These are phyloP conservation scores for Conops quadrifasciatus DNA, from an alignment of 2,888 invertebrate genomes.

Conservation along the genomic window DNA sequence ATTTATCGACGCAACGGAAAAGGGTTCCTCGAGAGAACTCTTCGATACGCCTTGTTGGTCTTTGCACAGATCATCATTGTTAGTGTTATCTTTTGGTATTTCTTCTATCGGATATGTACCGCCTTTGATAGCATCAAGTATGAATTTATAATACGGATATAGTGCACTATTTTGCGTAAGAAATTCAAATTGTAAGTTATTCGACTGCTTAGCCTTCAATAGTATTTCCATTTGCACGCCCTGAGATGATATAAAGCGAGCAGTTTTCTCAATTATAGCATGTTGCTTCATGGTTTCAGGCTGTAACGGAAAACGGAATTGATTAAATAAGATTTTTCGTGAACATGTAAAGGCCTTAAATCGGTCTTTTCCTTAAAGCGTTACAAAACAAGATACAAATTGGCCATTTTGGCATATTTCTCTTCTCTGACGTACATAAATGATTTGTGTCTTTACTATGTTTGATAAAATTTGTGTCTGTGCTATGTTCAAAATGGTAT, in stretches of 20 bases:
- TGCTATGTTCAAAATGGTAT: neutral
- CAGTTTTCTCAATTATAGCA: slow-evolving; percentile 95
- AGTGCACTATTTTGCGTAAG: slow-evolving; percentile 84
- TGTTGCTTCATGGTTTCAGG: slow-evolving; percentile 88
- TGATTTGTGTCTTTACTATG: too few relatives aligned
- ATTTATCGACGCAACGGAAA: slow-evolving; percentile 26
- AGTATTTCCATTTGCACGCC: slow-evolving; percentile 99
- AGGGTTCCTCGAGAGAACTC: slow-evolving; percentile 25
- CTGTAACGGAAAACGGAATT: slow-evolving; percentile 65
- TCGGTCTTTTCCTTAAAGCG: too few relatives aligned
- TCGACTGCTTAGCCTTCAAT: slow-evolving; percentile 95
- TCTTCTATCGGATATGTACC: slow-evolving; percentile 69
- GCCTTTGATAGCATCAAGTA: slow-evolving; percentile 74
- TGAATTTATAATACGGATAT: slow-evolving; percentile 88
- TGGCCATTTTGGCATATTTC: too few relatives aligned
- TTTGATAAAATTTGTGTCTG: too few relatives aligned
- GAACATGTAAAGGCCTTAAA: too few relatives aligned
- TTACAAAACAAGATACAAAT: too few relatives aligned
- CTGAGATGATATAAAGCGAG: slow-evolving; percentile 85
- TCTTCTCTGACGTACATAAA: too few relatives aligned
- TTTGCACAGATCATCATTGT: slow-evolving; percentile 39
- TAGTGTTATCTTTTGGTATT: slow-evolving; percentile 42
- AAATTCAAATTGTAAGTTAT: slow-evolving; percentile 93
- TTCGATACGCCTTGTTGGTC: neutral
- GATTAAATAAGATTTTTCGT: too few relatives aligned